Base-by-base conservation (phyloP, 1,140 invertebrate genomes). In the Platyscapa corneri region DNA sequence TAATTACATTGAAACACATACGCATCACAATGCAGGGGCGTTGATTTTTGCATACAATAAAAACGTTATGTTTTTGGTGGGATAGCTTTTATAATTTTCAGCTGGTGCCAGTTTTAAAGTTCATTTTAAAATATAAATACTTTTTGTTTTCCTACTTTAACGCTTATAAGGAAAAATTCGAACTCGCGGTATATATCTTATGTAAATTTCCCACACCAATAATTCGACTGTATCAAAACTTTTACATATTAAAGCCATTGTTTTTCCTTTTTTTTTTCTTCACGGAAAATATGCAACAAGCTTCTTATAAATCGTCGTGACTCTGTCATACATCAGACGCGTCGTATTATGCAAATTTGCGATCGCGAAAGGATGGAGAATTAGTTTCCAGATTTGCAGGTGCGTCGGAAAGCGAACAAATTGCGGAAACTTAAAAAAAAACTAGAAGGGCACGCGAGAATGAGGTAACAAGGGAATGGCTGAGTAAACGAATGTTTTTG, bases 401-500 rank as follows among this genome's bases (percentile, higher is more conserved):
- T 70, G n/a, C 23, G 8, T 12, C 3, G 23, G 18, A 34, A 39
- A 18, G 18, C 3, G 27, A 49, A 32, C 74, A 18, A 27, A 76
- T 14, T 7, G 8, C 37, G 14, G 64, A 60, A 49, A 30, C 3
- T 42, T 12, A 76, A 53, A 53, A 53, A 49, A 32, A 53, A n/a
- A n/a, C n/a, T n/a, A n/a, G 39, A 76, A 53, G 27, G 5, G n/a
- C 18, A 20, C 16, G 18, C 12, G 30, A 49, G 42, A 76, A 46
- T 27, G 42, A 49, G n/a, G 10, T 46, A 34, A 20, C 42, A 83
- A 76, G 30, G 39, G 53, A 37, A 39, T 53, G 46, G 27, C 37
- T 30, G 72, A 60, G 56, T 37, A 42, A 83, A 83, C 39, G 46
- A 83, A 76, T 37, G 74, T 49, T 83, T 83, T 83, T 82, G 32